These are phyloP conservation scores for Trypoxylus dichotomus DNA, from an alignment of 1,140 invertebrate species.

Conservation along the genomic window DNA sequence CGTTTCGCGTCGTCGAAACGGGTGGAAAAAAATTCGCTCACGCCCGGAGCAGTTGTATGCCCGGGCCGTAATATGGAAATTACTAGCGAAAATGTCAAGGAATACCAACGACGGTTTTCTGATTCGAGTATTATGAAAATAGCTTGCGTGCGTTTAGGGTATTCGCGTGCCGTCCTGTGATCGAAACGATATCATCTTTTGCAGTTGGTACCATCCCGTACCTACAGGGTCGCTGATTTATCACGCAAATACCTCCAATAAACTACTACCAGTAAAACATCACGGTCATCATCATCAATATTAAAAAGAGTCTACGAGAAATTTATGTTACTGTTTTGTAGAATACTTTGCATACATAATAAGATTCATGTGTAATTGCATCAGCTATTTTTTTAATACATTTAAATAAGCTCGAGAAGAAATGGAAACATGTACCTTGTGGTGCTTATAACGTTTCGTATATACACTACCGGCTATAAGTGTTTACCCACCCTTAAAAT, in stretches of 20 bases:
- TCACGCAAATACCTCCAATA: not conserved
- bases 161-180: constrained; percentile 1
- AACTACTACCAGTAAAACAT: not conserved
- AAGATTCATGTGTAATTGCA: too few relatives aligned
- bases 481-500: too few relatives aligned
- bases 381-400: too few relatives aligned
- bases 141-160: not conserved
- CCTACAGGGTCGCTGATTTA: not conserved
- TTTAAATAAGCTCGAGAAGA: too few relatives aligned
- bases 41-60: too few relatives aligned
- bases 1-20: too few relatives aligned
- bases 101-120: not conserved
- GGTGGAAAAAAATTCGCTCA: too few relatives aligned
- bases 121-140: not conserved
- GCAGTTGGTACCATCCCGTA: constrained; percentile 1
- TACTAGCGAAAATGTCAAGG: constrained; percentile 1
- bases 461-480: too few relatives aligned
- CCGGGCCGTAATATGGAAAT: not conserved
- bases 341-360: not conserved
- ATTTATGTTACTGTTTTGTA: not conserved
- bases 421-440: too few relatives aligned
- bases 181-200: constrained; percentile 3
- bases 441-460: too few relatives aligned
- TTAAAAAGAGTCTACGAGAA: not conserved
- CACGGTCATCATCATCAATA: not conserved